phyloP scores from a whole-genome alignment of 2,888 invertebrate species.

The Hypercompe scribonia region DNA sequence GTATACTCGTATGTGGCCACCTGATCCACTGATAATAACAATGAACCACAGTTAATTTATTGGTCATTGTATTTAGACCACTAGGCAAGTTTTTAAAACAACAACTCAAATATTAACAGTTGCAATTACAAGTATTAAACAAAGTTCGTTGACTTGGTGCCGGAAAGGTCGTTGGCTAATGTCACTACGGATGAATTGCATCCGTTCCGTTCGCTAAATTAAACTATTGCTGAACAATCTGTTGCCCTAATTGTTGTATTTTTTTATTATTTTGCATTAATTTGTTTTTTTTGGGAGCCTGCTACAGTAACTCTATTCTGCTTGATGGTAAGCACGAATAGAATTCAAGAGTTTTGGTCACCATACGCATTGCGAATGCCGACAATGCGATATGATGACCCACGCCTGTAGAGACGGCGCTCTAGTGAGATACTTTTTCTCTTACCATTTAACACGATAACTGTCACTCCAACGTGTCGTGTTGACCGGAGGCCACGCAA shows the following conservation, averaged over 20 bases:
- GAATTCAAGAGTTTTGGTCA: too few species aligned
- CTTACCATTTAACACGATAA: too few species aligned
- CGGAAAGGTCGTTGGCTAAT: constrained; percentile 41
- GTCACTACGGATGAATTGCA: constrained; percentile 49
- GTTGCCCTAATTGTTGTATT: constrained; percentile 4
- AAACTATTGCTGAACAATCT: constrained; percentile 24
- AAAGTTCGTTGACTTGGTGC: constrained; percentile 39
- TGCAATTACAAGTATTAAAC: constrained; percentile 33
- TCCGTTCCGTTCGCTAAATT: constrained; percentile 44
- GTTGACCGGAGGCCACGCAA: too few species aligned
- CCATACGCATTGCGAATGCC: too few species aligned
- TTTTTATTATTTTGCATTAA: neutral
- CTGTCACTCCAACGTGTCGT: too few species aligned
- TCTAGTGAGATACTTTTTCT: too few species aligned
- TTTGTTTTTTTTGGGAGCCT: too few species aligned
- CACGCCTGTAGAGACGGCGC: too few species aligned
- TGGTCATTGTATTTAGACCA: constrained; percentile 13
- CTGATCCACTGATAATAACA: neutral
- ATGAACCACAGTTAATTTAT: constrained; percentile 18
- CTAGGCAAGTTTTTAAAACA: constrained; percentile 14
- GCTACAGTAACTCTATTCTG: too few species aligned
- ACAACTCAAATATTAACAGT: constrained; percentile 31
- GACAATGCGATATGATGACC: too few species aligned
- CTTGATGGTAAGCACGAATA: too few species aligned
- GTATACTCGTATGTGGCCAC: neutral